Evolutionary conservation across 2,888 invertebrate species (phyloP).

Genomic region (Pseudanteris insignis): DNA sequence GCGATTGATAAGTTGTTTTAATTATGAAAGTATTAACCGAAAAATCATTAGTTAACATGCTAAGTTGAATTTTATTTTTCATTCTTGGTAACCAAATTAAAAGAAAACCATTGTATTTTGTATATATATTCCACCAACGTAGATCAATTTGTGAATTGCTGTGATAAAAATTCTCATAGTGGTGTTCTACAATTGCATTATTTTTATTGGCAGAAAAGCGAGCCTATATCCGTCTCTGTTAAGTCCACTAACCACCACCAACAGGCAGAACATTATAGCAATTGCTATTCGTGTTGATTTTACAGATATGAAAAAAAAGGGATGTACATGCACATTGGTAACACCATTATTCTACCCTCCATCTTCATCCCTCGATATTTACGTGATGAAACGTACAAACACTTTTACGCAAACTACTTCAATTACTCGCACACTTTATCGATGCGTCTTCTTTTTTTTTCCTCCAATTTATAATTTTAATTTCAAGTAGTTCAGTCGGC

Average conservation of each 20-base stretch:
- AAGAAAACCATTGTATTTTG: too few relatives aligned
- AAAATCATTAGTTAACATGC: too few relatives aligned
- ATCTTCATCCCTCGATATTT: slow-evolving; percentile 31
- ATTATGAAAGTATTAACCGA: too few relatives aligned
- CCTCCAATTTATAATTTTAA: too few relatives aligned
- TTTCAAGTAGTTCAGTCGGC: too few relatives aligned
- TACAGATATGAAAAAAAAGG: slow-evolving; percentile 49
- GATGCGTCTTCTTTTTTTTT: too few relatives aligned
- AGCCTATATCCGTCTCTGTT: slow-evolving; percentile 44
- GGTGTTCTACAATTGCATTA: slow-evolving; percentile 19
- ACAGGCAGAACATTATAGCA: slow-evolving; percentile 49
- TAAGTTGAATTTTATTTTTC: too few relatives aligned
- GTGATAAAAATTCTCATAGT: slow-evolving; percentile 17
- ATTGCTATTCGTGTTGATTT: slow-evolving; percentile 45
- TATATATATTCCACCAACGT: background rate
- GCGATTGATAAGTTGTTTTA: too few relatives aligned
- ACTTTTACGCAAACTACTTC: too few relatives aligned
- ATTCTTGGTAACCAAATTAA: too few relatives aligned
- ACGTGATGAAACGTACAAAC: too few relatives aligned
- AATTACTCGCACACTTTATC: too few relatives aligned
- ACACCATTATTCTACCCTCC: slow-evolving; percentile 39
- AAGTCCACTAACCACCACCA: slow-evolving; percentile 54
- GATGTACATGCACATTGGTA: slow-evolving; percentile 51
- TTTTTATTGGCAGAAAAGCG: slow-evolving; percentile 30
- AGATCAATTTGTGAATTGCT: slow-evolving; percentile 2